Evolutionary conservation across 2,888 invertebrate genomes (phyloP).

Genomic region (Lasioglossum villosulum): DNA sequence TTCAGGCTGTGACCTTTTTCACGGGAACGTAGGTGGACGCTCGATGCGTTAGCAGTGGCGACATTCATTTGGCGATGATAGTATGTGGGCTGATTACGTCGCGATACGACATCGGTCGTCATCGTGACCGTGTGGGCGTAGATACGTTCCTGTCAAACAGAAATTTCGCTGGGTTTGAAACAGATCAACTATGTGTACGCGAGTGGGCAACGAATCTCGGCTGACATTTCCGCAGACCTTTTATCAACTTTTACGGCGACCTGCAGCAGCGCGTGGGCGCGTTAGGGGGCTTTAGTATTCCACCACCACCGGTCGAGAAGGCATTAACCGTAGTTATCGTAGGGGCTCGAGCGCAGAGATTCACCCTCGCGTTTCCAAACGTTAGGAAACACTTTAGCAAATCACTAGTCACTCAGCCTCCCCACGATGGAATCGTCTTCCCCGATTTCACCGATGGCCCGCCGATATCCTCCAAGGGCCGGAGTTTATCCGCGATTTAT

Average conservation of each 20-base stretch:
- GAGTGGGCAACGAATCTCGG: neutral
- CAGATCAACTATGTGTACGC: neutral
- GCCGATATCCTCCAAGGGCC: neutral
- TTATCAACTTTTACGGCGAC: neutral
- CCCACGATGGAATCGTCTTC: conserved; percentile 2
- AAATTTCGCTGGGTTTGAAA: conserved; percentile 1
- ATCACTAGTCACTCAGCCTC: conserved; percentile 8
- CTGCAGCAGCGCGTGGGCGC: neutral
- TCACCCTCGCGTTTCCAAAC: neutral
- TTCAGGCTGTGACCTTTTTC: conserved; percentile 20
- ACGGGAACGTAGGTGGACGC: conserved; percentile 23
- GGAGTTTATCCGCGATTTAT: conserved; percentile 51
- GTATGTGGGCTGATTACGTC: conserved; percentile 10
- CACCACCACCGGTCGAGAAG: neutral
- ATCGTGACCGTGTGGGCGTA: conserved; percentile 10
- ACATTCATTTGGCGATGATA: neutral
- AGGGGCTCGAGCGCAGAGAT: neutral
- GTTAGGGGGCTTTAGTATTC: neutral
- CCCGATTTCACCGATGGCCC: neutral
- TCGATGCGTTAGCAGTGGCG: neutral
- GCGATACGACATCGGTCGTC: conserved; percentile 11
- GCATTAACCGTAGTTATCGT: conserved; percentile 7
- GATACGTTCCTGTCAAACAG: neutral
- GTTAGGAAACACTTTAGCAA: conserved; percentile 29
- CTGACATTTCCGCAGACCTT: neutral